These are phyloP conservation scores for Poeciliopsis turrubarensis DNA, from an alignment of 2,113 vertebrate genomes.

Conservation along the genomic window DNA sequence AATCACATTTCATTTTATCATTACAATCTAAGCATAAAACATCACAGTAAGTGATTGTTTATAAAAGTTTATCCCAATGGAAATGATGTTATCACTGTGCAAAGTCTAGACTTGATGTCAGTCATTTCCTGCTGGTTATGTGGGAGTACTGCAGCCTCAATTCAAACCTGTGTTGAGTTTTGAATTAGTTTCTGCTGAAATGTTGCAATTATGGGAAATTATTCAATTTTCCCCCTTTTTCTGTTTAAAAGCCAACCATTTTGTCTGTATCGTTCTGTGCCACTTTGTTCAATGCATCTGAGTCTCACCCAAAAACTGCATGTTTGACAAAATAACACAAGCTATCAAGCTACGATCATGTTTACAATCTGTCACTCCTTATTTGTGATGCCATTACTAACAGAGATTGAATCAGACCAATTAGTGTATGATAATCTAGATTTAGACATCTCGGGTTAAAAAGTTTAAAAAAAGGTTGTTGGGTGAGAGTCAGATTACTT, in stretches of 20 bases:
- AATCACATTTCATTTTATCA: background rate
- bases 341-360: background rate
- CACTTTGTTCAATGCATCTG: too few species aligned
- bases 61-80: background rate
- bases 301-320: too few species aligned
- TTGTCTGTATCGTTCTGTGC: background rate
- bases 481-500: too few species aligned
- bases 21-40: background rate
- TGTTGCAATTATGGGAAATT: background rate
- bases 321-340: too few species aligned
- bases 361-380: background rate
- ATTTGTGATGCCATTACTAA: background rate
- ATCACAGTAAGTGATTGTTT: background rate
- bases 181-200: background rate
- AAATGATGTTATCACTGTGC: constrained; percentile 4
- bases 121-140: constrained; percentile 14
- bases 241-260: background rate
- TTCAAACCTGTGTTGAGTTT: background rate
- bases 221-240: background rate
- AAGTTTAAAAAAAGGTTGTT: too few species aligned
- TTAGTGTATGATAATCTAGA: background rate
- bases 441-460: too few species aligned
- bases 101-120: constrained; percentile 12
- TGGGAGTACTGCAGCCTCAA: background rate
- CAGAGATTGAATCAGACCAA: background rate